Conservation (phyloP, 2,888 invertebrate genomes). For the Alentia gelatinosa region DNA sequence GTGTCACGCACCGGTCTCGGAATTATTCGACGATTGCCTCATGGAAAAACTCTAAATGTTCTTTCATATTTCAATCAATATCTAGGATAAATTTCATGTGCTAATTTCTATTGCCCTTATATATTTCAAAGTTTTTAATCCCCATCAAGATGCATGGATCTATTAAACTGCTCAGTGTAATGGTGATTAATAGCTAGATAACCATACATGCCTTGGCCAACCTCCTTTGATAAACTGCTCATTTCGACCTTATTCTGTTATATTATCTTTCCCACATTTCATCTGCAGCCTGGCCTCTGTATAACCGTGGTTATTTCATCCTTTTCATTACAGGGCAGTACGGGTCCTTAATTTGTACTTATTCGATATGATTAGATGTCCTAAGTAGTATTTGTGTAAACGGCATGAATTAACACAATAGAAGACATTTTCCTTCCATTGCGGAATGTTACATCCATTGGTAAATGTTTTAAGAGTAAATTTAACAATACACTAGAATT, state of each 20-base stretch:
- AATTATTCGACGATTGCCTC: too few relatives aligned
- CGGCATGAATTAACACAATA: too few relatives aligned
- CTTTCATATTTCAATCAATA: too few relatives aligned
- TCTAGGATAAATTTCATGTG: neutral
- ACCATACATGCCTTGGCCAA: neutral
- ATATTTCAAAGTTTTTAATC: neutral
- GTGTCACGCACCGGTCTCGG: too few relatives aligned
- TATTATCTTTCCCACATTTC: neutral
- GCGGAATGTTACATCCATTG: too few relatives aligned
- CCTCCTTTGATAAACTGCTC: neutral
- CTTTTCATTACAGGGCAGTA: neutral
- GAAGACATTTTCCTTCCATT: too few relatives aligned
- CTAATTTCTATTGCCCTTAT: neutral
- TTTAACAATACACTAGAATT: too few relatives aligned
- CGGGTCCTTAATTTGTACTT: neutral
- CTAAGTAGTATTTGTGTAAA: neutral
- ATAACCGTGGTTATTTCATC: neutral
- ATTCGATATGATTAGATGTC: neutral
- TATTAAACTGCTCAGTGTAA: neutral
- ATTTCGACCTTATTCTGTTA: neutral
- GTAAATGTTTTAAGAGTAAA: too few relatives aligned
- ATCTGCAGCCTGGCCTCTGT: neutral
- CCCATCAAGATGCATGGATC: conserved; percentile 11
- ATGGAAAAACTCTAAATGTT: too few relatives aligned
- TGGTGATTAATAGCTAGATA: neutral